Evolutionary conservation across 2,888 invertebrate species (phyloP), one percentile per base, ranked within the genome.

Genomic region (Periphyllus acericola): DNA sequence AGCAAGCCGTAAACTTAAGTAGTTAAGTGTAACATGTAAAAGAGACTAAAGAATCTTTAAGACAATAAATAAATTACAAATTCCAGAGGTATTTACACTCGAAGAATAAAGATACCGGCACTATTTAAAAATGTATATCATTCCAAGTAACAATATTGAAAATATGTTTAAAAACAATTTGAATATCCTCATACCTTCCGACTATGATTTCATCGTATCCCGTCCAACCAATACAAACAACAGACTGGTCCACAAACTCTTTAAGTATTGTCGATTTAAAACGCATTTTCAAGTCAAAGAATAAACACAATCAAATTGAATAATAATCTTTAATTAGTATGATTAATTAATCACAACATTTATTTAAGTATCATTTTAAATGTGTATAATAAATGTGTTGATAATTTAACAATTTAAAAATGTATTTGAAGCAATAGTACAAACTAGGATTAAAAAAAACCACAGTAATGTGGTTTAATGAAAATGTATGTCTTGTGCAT

Each of bases 151-250:
- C n/a, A n/a, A n/a, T n/a, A n/a, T n/a, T n/a, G n/a, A n/a, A 6
- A 36, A 36, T 36, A 36, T 6, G 6, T 3, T 5, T 36, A 76
- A 78, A n/a, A 29, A 29, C 36, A 21, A 66, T 3, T 46, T 32
- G 14, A 84, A 66, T 17, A 8, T 66, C 14, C 25, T 71, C 79
- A 68, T 55, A 87, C 86, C 86, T 87, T 87, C 86, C 86, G 1
- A 87, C 74, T 32, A 87, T 29, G 40, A 87, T 87, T 55, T 87
- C 86, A 81, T 87, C 71, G n/a, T 87, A 80, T 87, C 80, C 86
- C 32, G 76, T 87, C 86, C 86, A 87, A 40, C 80, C 55, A 29
- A 87, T 81, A 32, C 86, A 87, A 46, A 55, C 72, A 60, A 87
- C 72, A 17, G 60, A 40, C 32, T 71, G 80, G 55, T 79, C 79